These are phyloP conservation scores for Ennomos erosarius DNA, from an alignment of 2,888 invertebrate species.

Conservation along the genomic window DNA sequence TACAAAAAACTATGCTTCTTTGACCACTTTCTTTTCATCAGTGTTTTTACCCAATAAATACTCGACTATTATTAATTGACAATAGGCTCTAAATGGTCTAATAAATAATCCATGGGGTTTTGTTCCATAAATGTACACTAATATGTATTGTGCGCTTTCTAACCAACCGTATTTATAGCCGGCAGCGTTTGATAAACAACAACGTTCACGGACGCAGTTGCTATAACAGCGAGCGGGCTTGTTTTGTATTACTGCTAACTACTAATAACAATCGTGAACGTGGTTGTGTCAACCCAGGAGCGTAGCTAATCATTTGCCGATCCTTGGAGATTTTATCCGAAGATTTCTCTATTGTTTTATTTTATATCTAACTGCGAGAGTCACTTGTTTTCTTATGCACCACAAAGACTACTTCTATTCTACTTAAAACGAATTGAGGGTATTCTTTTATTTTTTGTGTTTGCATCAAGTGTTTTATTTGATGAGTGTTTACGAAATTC, in stretches of 20 bases:
- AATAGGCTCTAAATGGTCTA: too few relatives aligned
- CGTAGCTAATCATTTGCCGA: conserved; percentile 33
- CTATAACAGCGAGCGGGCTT: conserved; percentile 23
- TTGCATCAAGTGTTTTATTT: too few relatives aligned
- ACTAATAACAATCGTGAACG: conserved; percentile 34
- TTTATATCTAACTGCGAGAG: background rate
- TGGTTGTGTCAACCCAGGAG: conserved; percentile 20
- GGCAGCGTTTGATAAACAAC: conserved; percentile 35
- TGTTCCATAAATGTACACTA: conserved; percentile 27
- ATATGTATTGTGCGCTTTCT: conserved; percentile 37
- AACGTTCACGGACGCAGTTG: conserved; percentile 38
- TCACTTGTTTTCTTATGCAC: conserved; percentile 10
- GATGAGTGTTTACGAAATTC: too few relatives aligned
- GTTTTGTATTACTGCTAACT: conserved; percentile 34
- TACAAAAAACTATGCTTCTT: too few relatives aligned
- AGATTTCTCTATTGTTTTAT: background rate
- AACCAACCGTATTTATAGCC: conserved; percentile 31
- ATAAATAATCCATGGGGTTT: background rate
- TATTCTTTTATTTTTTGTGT: too few relatives aligned
- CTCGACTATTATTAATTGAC: background rate
- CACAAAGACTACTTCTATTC: too few relatives aligned
- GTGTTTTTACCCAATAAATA: background rate
- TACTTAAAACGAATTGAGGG: too few relatives aligned
- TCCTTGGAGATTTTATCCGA: background rate
- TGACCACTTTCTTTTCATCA: background rate